Conservation (phyloP, 2,888 invertebrate genomes). For the Boloria euphrosyne region DNA sequence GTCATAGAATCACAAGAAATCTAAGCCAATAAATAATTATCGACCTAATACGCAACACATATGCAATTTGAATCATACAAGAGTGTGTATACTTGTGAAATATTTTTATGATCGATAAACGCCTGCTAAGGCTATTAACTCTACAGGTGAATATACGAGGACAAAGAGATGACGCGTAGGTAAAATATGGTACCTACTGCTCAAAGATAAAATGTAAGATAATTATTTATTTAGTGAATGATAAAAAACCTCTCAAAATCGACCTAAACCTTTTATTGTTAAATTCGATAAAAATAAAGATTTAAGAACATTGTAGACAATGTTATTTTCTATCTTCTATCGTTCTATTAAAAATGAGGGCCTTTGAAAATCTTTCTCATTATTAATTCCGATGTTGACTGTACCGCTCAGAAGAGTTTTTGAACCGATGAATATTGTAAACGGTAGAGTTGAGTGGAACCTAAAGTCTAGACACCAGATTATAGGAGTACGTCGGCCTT, state of each 20-base stretch:
- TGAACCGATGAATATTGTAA: conserved; percentile 41
- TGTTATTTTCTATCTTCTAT: background rate
- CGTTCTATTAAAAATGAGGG: conserved; percentile 7
- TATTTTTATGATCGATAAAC: conserved; percentile 57
- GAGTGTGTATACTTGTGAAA: conserved; percentile 60
- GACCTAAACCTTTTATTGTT: background rate
- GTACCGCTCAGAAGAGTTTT: conserved; percentile 33
- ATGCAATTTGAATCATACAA: conserved; percentile 56
- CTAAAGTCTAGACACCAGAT: conserved; percentile 40
- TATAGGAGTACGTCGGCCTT: conserved; percentile 37
- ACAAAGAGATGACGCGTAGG: conserved; percentile 30
- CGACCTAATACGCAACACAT: conserved; percentile 42
- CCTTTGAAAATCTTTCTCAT: conserved; percentile 12
- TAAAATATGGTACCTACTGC: conserved; percentile 12
- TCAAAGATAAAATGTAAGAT: conserved; percentile 3
- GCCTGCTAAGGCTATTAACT: conserved; percentile 39
- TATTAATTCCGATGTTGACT: conserved; percentile 25
- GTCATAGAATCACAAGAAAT: conserved; percentile 31
- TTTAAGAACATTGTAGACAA: background rate
- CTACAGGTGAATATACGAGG: conserved; percentile 51
- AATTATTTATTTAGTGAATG: background rate
- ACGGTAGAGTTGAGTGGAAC: conserved; percentile 26
- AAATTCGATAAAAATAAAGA: background rate
- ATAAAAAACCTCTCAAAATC: background rate
- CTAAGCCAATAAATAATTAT: conserved; percentile 30